Base-by-base conservation (phyloP, 2,797 vertebrate genomes). In the Coregonus ussuriensis region DNA sequence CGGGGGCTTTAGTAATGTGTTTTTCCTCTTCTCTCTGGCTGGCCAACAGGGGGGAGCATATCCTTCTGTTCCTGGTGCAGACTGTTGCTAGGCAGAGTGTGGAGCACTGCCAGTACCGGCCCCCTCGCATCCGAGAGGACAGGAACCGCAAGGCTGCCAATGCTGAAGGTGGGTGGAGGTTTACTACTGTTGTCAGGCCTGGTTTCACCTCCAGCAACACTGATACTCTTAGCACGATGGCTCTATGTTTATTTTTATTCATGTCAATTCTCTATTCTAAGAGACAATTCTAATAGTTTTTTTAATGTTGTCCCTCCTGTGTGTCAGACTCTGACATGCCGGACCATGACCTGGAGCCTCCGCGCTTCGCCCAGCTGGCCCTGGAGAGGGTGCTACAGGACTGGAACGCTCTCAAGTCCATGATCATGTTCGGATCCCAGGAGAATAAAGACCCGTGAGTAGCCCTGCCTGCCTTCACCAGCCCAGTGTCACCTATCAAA, bases 371-470 rank as follows among this genome's bases (percentile, higher is more conserved):
- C 74, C 98, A 99, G 88, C 95, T 99, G 86, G 98, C 98, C 35
- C 91, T 99, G 87, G 98, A 99, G 88, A 96, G 98, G 18, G 98
- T 99, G 78, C 93, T 99, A 66, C 98, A 99, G 91, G 98, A 99
- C 89, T 99, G 98, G 98, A 99, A 99, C 65, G 98, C 98, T 2
- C 93, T 99, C 78, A 98, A 97, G 88, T 99, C 97, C 75, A 99
- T 99, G 98, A 99, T 99, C 81, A 98, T 99, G 96, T 99, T 99
- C 86, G 98, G 98, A 84, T 99, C 98, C 79, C 98, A 99, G 90
- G 98, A 99, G 91, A 99, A 98, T 87, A 99, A 99, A 95, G 98
- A 99, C 89, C 98, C 97, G 98, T 99, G 93, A 95, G 98, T 96
- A 6, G 33, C 51, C 86, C 85, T 70, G 0, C 52, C 63, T 51